Percentiles rank a stretch among this genome's conserved stretches.
Conservation (phyloP, 2,888 invertebrate species). For the Callyntrura guangdongensis region DNA sequence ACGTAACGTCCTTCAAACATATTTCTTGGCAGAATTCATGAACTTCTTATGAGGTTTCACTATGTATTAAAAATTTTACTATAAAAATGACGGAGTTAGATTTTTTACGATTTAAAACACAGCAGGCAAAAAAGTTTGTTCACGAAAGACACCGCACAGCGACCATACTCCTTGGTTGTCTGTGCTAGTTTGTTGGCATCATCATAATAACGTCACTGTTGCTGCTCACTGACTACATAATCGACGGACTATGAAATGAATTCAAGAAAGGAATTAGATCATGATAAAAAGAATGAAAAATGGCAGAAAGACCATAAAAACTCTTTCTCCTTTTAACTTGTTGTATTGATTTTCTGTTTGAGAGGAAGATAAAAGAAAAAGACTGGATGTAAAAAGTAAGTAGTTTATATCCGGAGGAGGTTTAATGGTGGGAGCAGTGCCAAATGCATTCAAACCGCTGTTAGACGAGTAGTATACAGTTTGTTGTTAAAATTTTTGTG, state of each 20-base stretch:
- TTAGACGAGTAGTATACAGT: neutral
- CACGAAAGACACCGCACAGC: neutral
- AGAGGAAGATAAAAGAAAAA: neutral
- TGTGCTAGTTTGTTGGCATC: neutral
- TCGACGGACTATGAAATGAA: slow-evolving; percentile 41
- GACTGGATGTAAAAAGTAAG: slow-evolving; percentile 36
- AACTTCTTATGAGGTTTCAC: too few species aligned
- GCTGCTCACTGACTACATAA: slow-evolving; percentile 28
- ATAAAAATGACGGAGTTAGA: too few species aligned
- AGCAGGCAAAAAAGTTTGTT: slow-evolving; percentile 5
- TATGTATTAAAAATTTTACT: too few species aligned
- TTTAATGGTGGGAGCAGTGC: slow-evolving; percentile 40
- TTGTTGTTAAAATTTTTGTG: slow-evolving; percentile 27
- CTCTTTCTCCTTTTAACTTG: neutral
- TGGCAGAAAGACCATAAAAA: neutral
- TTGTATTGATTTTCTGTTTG: slow-evolving; percentile 49
- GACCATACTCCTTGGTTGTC: neutral
- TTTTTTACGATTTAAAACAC: neutral
- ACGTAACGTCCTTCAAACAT: too few species aligned
- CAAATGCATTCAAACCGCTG: slow-evolving; percentile 29
- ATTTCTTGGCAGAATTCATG: too few species aligned
- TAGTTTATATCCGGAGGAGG: slow-evolving; percentile 27
- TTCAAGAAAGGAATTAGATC: slow-evolving; percentile 7
- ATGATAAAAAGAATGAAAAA: neutral
- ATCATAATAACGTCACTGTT: neutral